A percentile compares a stretch with the other conserved stretches of the same genome.
These are phyloP conservation scores for Ceramica pisi DNA, from an alignment of 2,888 invertebrate species.

Conservation along the genomic window DNA sequence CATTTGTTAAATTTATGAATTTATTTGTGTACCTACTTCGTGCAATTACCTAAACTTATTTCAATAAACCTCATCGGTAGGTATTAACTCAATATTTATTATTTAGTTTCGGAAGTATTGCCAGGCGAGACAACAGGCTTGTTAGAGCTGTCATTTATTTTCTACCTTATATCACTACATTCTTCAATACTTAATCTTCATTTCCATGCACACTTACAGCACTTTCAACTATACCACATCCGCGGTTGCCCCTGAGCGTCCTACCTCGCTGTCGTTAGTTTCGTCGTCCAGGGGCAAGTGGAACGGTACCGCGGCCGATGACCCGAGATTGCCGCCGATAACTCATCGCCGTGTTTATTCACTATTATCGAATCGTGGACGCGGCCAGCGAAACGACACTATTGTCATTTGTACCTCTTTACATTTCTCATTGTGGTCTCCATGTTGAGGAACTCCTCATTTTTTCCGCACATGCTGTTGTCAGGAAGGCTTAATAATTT, in stretches of 20 bases:
- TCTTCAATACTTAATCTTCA: background rate
- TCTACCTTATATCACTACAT: background rate
- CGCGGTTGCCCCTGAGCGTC: conserved; percentile 64
- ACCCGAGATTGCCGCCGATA: conserved; percentile 89
- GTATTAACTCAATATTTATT: too few species aligned
- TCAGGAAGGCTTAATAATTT: conserved; percentile 37
- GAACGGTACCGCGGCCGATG: conserved; percentile 90
- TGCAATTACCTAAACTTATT: too few species aligned
- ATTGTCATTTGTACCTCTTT: conserved; percentile 63
- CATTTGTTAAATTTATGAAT: too few species aligned
- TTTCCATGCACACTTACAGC: background rate
- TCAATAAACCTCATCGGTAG: too few species aligned
- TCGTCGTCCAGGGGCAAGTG: conserved; percentile 88
- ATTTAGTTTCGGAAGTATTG: background rate
- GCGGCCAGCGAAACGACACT: conserved; percentile 63
- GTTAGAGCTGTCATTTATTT: background rate
- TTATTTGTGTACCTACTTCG: too few species aligned
- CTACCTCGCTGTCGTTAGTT: conserved; percentile 73
- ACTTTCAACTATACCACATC: conserved; percentile 72
- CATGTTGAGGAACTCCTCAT: conserved; percentile 66
- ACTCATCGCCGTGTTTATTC: conserved; percentile 89
- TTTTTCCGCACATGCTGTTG: conserved; percentile 33
- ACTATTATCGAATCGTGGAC: conserved; percentile 83
- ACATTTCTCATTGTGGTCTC: conserved; percentile 64
- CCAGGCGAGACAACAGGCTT: background rate